Conservation (phyloP, 2,888 invertebrate genomes). For the Cyaniris semiargus region DNA sequence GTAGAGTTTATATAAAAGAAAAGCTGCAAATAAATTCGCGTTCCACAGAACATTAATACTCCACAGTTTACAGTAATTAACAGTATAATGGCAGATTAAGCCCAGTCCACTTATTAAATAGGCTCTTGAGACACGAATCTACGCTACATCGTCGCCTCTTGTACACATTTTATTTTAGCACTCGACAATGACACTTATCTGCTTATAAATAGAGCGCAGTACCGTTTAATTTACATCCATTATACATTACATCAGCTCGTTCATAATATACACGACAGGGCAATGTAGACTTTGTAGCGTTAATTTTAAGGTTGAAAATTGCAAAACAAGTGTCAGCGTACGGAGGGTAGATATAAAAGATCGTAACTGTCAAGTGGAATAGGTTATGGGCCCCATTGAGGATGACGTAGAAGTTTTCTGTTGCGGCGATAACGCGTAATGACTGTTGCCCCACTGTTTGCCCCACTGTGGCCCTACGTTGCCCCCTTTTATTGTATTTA, state of each 20-base stretch:
- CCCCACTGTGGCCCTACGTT: neutral
- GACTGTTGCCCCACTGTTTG: constrained; percentile 47
- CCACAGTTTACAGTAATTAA: neutral
- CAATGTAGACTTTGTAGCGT: neutral
- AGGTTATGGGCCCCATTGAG: constrained; percentile 72
- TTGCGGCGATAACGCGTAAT: constrained; percentile 66
- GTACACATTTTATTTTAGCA: constrained; percentile 31
- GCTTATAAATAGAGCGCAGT: constrained; percentile 26
- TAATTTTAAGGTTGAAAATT: constrained; percentile 9
- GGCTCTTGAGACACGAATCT: neutral
- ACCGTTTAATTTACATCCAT: constrained; percentile 31
- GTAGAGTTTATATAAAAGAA: no score
- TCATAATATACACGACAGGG: neutral
- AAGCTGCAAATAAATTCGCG: no score
- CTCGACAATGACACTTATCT: constrained; percentile 29
- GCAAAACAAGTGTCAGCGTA: neutral
- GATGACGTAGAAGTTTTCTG: constrained; percentile 73
- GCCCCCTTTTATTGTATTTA: constrained; percentile 41
- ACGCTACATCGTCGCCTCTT: neutral
- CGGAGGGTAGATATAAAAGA: constrained; percentile 41
- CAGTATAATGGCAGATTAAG: neutral
- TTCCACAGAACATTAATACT: neutral
- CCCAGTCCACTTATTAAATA: neutral
- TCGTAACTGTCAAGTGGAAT: constrained; percentile 65
- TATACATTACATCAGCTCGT: constrained; percentile 23